These are phyloP conservation scores for Sebastes diaconus DNA, from an alignment of 2,797 vertebrate species.

Conservation along the genomic window DNA sequence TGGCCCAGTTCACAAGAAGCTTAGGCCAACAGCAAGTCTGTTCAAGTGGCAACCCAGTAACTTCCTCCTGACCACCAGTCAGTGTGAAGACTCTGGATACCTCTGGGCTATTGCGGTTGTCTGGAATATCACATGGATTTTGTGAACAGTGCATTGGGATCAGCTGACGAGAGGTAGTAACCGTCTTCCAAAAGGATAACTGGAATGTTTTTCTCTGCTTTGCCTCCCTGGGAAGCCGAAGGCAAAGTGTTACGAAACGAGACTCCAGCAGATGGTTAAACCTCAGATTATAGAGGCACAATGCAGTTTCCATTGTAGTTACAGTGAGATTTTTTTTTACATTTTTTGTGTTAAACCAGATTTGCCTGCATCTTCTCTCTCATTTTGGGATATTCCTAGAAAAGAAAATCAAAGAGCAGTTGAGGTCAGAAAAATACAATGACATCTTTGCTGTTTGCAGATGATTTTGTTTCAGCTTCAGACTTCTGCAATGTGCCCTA, in stretches of 20 bases:
- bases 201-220: slow-evolving; percentile 10
- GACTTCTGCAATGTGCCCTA: neutral
- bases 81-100: neutral
- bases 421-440: neutral
- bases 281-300: slow-evolving; percentile 20
- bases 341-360: slow-evolving; percentile 15
- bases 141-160: neutral
- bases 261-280: slow-evolving; percentile 21
- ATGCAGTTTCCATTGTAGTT: slow-evolving; percentile 3
- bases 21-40: neutral
- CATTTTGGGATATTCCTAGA: neutral
- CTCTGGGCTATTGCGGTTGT: neutral
- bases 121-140: slow-evolving; percentile 16
- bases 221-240: neutral
- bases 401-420: slow-evolving; percentile 8
- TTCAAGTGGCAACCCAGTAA: neutral
- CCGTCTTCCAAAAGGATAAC: slow-evolving; percentile 8
- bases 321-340: slow-evolving; percentile 11
- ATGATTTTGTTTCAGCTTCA: neutral
- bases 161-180: neutral
- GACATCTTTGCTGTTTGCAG: neutral
- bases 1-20: neutral
- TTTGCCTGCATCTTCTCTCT: neutral
- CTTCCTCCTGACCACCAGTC: neutral
- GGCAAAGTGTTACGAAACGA: slow-evolving; percentile 20